Conservation (phyloP, 2,888 invertebrate species). For the Oxytorus armatus region DNA sequence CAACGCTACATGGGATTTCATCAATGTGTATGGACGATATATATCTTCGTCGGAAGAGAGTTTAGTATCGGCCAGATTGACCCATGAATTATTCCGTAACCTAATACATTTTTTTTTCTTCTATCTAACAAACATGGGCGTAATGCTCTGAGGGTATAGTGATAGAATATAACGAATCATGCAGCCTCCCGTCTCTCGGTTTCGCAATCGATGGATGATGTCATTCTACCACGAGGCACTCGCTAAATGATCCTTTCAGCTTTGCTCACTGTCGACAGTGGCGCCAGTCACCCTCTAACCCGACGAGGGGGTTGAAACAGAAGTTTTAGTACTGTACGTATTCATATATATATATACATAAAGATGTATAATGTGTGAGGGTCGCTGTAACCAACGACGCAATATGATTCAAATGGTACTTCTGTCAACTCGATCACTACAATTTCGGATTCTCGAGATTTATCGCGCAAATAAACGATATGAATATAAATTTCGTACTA, state of each 20-base stretch:
- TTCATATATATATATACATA: slow-evolving; percentile 24
- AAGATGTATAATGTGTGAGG: slow-evolving; percentile 8
- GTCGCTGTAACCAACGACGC: slow-evolving; percentile 47
- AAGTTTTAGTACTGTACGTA: slow-evolving; percentile 24
- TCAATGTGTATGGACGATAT: not conserved
- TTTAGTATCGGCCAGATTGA: not conserved
- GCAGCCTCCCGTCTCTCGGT: slow-evolving; percentile 25
- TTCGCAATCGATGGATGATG: slow-evolving; percentile 55
- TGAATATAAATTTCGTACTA: not conserved
- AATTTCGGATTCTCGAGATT: slow-evolving; percentile 19
- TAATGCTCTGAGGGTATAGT: slow-evolving; percentile 1
- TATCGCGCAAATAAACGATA: not conserved
- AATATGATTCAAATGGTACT: slow-evolving; percentile 43
- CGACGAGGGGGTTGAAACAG: slow-evolving; percentile 40
- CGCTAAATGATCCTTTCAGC: slow-evolving; percentile 56
- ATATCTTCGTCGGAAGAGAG: not conserved
- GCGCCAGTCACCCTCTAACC: slow-evolving; percentile 44
- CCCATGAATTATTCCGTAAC: slow-evolving; percentile 67
- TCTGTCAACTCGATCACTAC: slow-evolving; percentile 24
- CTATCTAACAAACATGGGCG: slow-evolving; percentile 4
- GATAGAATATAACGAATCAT: slow-evolving; percentile 36
- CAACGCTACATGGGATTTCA: no score
- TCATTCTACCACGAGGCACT: slow-evolving; percentile 51
- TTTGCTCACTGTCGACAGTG: slow-evolving; percentile 48
- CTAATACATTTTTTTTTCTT: slow-evolving; percentile 75